These are phyloP conservation scores for Syngnathoides biaculeatus DNA, from an alignment of 2,113 vertebrate species.

Conservation along the genomic window DNA sequence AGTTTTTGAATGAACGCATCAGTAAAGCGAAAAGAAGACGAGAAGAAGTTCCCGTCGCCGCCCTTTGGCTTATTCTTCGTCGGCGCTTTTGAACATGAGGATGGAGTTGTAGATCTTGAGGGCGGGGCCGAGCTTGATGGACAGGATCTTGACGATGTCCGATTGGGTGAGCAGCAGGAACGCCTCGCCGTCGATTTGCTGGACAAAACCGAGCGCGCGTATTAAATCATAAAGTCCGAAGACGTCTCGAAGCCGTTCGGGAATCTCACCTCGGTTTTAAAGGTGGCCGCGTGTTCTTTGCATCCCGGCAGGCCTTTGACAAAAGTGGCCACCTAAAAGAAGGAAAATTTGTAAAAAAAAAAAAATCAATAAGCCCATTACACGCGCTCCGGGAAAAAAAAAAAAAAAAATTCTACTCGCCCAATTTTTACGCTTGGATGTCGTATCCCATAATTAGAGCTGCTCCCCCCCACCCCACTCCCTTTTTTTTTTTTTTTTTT, in stretches of 20 bases:
- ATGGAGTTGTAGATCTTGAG: slow-evolving; percentile 92
- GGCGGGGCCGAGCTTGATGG: slow-evolving; percentile 88
- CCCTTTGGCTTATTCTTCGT: slow-evolving; percentile 70
- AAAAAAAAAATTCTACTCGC: no score
- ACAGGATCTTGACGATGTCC: slow-evolving; percentile 89
- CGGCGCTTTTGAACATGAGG: slow-evolving; percentile 85
- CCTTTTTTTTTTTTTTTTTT: no score
- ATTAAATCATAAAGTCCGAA: not conserved
- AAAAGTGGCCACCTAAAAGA: slow-evolving; percentile 79
- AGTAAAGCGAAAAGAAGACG: slow-evolving; percentile 42
- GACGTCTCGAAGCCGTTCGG: not conserved
- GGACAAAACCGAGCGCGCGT: not conserved
- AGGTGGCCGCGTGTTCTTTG: slow-evolving; percentile 82
- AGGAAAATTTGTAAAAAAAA: no score
- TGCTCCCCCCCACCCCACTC: no score
- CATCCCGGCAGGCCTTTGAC: slow-evolving; percentile 85
- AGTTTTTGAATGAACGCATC: slow-evolving; percentile 44
- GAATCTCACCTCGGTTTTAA: slow-evolving; percentile 82
- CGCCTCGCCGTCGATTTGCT: slow-evolving; percentile 91
- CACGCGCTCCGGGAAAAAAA: no score
- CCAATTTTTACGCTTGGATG: no score
- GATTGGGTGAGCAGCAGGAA: slow-evolving; percentile 90
- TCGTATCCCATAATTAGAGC: no score
- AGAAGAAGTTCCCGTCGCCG: slow-evolving; percentile 17
- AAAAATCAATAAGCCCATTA: not conserved